A percentile compares a stretch with the other conserved stretches of the same genome.
Evolutionary conservation across 1,140 invertebrate species (phyloP).

Genomic region (Linepithema humile): DNA sequence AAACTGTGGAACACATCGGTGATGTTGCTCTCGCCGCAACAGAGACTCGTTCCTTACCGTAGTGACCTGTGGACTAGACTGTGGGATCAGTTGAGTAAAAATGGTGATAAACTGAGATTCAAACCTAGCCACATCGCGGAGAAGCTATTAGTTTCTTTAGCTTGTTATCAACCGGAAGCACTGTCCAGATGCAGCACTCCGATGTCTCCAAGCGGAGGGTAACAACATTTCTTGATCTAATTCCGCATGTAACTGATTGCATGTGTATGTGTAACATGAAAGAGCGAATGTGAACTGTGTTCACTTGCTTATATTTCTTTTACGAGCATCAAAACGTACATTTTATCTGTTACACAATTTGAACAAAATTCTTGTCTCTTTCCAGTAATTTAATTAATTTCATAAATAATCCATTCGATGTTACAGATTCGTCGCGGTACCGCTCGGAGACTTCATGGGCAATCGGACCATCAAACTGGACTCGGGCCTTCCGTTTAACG

Average conservation of each 20-base stretch:
- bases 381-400: no score
- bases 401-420: constrained; percentile 24
- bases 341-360: not conserved
- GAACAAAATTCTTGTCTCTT: no score
- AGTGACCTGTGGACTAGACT: constrained; percentile 93
- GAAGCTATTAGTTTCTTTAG: constrained; percentile 90
- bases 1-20: constrained; percentile 91
- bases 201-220: constrained; percentile 88
- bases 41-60: constrained; percentile 91
- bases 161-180: constrained; percentile 94
- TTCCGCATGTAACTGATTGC: not conserved
- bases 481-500: constrained; percentile 89
- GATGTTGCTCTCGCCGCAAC: constrained; percentile 92
- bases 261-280: not conserved
- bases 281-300: not conserved
- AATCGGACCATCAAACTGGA: constrained; percentile 80
- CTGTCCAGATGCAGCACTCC: constrained; percentile 93
- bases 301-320: not conserved
- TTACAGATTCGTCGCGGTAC: constrained; percentile 76
- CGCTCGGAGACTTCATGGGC: constrained; percentile 82
- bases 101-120: constrained; percentile 87
- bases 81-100: constrained; percentile 88
- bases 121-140: constrained; percentile 89
- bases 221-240: constrained; percentile 59
- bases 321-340: not conserved